A percentile compares a stretch with the other conserved stretches of the same genome.
Conservation (phyloP, 2,888 invertebrate genomes). For the Himalopsyche kuldschensis region DNA sequence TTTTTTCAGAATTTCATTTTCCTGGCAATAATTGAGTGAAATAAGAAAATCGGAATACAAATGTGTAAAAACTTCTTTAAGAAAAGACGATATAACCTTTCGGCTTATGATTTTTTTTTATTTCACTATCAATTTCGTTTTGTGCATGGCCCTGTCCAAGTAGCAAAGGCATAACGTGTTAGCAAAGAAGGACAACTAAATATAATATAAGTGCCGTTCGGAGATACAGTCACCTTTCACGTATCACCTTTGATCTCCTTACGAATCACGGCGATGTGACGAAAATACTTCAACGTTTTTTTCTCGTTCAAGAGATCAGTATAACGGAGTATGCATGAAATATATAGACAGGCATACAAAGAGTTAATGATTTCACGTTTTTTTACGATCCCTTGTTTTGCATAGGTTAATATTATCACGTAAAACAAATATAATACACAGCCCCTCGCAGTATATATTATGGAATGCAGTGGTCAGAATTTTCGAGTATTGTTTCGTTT, state of each 20-base stretch:
- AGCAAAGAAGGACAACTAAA: background rate
- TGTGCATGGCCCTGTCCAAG: background rate
- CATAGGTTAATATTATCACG: background rate
- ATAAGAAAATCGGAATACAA: too few relatives aligned
- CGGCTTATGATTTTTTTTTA: background rate
- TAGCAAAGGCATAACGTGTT: background rate
- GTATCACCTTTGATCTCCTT: background rate
- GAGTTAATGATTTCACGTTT: background rate
- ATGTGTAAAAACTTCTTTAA: too few relatives aligned
- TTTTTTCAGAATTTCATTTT: too few relatives aligned
- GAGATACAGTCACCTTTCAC: background rate
- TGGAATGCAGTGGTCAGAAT: too few relatives aligned
- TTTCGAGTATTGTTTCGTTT: too few relatives aligned
- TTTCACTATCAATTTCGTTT: background rate
- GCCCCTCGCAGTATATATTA: background rate
- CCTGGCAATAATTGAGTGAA: too few relatives aligned
- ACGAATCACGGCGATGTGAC: background rate
- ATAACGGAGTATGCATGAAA: background rate
- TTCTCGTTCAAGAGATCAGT: background rate
- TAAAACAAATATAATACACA: background rate
- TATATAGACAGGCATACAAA: background rate
- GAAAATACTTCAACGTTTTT: background rate
- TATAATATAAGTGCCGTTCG: background rate
- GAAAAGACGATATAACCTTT: background rate
- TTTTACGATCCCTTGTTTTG: background rate